Percentiles rank a stretch among this genome's conserved stretches.
These are phyloP conservation scores for Syngnathoides biaculeatus DNA, from an alignment of 2,113 vertebrate species.

Conservation along the genomic window DNA sequence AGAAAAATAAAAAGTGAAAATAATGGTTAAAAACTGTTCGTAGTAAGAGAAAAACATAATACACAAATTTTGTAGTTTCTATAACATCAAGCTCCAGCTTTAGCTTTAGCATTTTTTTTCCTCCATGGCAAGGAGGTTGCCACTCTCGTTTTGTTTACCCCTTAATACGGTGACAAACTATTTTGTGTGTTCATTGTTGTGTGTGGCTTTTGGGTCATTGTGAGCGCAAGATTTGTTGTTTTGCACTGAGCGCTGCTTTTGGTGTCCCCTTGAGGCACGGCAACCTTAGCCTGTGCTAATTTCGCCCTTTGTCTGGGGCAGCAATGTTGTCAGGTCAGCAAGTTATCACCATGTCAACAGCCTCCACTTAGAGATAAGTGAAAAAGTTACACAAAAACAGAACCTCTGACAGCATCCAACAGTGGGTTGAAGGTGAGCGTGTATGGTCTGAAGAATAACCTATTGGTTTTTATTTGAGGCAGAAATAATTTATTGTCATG, in stretches of 20 bases:
- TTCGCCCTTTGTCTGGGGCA: too few relatives aligned
- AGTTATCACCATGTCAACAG: constrained; percentile 52
- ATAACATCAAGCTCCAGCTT: too few relatives aligned
- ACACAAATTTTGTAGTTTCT: too few relatives aligned
- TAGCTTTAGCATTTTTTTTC: too few relatives aligned
- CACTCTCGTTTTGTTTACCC: background rate
- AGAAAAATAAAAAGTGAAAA: background rate
- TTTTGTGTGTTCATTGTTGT: too few relatives aligned
- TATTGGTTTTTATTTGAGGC: constrained; percentile 3
- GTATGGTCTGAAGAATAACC: constrained; percentile 17
- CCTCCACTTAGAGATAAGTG: constrained; percentile 31
- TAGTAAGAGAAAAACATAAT: background rate
- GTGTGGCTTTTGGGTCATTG: too few relatives aligned
- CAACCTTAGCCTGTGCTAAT: too few relatives aligned
- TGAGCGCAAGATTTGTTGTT: too few relatives aligned
- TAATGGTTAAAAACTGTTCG: background rate
- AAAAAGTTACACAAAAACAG: constrained; percentile 24
- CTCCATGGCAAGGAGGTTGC: too few relatives aligned
- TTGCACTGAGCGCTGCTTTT: too few relatives aligned
- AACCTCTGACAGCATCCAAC: constrained; percentile 21
- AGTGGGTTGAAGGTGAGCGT: constrained; percentile 17
- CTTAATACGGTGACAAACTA: background rate
- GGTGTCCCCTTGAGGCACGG: too few relatives aligned
- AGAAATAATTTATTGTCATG: background rate
- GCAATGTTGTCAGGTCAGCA: constrained; percentile 15